These are phyloP conservation scores for Eurytoma californica DNA, from an alignment of 2,888 invertebrate species.

Conservation along the genomic window DNA sequence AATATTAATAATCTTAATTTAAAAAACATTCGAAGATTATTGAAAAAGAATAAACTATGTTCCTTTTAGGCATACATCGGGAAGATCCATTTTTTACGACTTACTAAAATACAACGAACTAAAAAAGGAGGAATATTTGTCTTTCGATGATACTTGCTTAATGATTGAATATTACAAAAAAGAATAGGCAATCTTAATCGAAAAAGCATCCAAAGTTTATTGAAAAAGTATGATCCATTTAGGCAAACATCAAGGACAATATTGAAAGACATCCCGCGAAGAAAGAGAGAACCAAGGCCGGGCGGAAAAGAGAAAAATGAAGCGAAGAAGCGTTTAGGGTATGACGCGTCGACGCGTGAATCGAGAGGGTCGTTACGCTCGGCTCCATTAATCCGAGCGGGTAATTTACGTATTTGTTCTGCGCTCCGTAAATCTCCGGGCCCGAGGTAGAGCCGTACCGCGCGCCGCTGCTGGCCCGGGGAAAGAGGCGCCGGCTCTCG, in stretches of 20 bases:
- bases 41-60: too few species aligned
- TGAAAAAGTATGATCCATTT: too few species aligned
- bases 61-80: too few species aligned
- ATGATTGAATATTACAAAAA: too few species aligned
- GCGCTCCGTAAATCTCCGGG: slow-evolving; percentile 70
- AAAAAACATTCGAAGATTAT: too few species aligned
- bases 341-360: slow-evolving; percentile 51
- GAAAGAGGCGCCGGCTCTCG: slow-evolving; percentile 51
- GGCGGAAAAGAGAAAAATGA: slow-evolving; percentile 5
- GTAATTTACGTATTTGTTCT: slow-evolving; percentile 75
- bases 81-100: too few species aligned
- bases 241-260: neutral
- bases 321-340: slow-evolving; percentile 13
- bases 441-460: slow-evolving; percentile 23
- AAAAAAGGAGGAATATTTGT: too few species aligned
- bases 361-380: slow-evolving; percentile 48
- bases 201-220: too few species aligned
- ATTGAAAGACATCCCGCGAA: slow-evolving; percentile 14
- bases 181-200: too few species aligned
- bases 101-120: too few species aligned
- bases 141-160: too few species aligned
- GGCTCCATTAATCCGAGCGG: slow-evolving; percentile 66
- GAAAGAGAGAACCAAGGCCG: slow-evolving; percentile 8
- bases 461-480: slow-evolving; percentile 10
- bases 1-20: too few species aligned